Evolutionary conservation across 2,888 invertebrate genomes (phyloP), one percentile per base, ranked within the genome.

Genomic region (Drosophila nr. perissopoda): DNA sequence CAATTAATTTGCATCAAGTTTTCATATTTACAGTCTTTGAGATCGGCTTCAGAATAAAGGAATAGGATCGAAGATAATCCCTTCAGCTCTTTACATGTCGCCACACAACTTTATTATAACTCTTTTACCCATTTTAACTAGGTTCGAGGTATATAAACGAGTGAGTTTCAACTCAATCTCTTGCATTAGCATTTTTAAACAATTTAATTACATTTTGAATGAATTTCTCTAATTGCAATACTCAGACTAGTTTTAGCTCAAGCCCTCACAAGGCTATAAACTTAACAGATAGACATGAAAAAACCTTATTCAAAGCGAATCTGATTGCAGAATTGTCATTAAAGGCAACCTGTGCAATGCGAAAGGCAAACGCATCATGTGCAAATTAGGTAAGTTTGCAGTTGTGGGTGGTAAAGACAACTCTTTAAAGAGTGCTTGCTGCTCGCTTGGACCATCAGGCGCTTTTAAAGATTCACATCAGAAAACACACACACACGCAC

Each of bases 381-480:
- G 25, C 16, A 25, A 45, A 16, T 45, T 4, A 7, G 25, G 25
- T 4, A 45, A 25, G 21, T 25, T 25, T 45, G 7, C 16, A 7
- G 2, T 16, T 45, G 21, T 45, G 7, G 45, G 13, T 21, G 45
- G 25, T 4, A 25, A 16, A 25, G 27, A 45, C 21, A 45, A 45
- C 7, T 45, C 45, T 45, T 45, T 45, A 45, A 45, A 45, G 27
- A 45, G 8, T 16, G 16, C 8, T 29, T 6, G 16, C 27, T 18
- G 27, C 10, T 49, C 18, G 10, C 29, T 10, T 10, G n/a, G 27
- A 13, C 25, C 36, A 36, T 36, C 34, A 16, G 53, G 27, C 13
- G 54, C 27, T 38, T 38, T 54, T 25, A 54, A 27, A 38, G 11
- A 54, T 54, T 25, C 38, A 40, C 56, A 56, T 29, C 38, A 40